Percentiles rank a stretch among this genome's conserved stretches.
phyloP scores from a whole-genome alignment of 2,797 vertebrate species.

The Macrochelys suwanniensis region DNA sequence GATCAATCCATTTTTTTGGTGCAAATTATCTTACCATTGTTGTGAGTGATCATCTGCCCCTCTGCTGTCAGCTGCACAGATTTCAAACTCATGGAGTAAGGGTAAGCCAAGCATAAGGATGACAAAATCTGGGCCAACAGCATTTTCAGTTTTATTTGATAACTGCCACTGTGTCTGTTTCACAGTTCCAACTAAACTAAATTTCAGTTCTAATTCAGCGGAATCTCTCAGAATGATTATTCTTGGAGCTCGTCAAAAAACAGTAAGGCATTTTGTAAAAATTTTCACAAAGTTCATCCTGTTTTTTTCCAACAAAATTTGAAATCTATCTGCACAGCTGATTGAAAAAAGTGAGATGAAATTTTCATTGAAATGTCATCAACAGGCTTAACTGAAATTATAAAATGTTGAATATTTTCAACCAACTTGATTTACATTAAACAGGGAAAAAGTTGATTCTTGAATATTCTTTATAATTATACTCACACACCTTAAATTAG shows the following conservation, averaged over 20 bases:
- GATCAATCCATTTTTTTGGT: background rate
- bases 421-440: background rate
- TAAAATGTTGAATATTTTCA: background rate
- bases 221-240: background rate
- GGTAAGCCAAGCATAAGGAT: background rate
- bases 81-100: background rate
- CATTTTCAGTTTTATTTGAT: background rate
- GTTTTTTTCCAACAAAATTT: background rate
- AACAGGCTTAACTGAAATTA: background rate
- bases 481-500: too few species aligned
- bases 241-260: background rate
- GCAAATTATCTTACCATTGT: background rate
- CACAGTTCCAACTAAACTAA: background rate
- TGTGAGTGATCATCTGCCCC: background rate
- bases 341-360: background rate
- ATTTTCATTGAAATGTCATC: background rate
- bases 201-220: background rate
- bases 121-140: background rate
- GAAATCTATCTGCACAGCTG: background rate
- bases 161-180: background rate
- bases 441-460: background rate
- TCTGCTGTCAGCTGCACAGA: background rate
- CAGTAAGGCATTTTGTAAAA: background rate
- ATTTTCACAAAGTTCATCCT: background rate
- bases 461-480: background rate